Base-by-base conservation (phyloP, 2,113 vertebrate species). In the Pachyramphus minor region DNA sequence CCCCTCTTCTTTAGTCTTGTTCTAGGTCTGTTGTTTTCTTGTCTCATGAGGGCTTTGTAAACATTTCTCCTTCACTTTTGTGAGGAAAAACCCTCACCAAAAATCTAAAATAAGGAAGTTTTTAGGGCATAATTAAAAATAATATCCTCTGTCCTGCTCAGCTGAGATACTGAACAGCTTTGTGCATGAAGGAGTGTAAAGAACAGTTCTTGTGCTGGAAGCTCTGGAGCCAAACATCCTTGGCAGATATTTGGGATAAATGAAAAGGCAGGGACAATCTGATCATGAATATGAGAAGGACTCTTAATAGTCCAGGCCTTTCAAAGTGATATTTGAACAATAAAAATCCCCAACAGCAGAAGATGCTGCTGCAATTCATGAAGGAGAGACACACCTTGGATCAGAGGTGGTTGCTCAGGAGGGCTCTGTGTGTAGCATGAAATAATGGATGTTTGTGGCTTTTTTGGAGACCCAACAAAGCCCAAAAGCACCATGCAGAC, bases 291-390 rank as follows among this genome's bases (percentile, higher is more conserved):
- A 45, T 35, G 35, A 59, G 42, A 31, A 60, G 30, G 31, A 30
- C 24, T 10, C 19, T n/a, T 52, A 37, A 15, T 53, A 62, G 24
- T 37, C 9, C 47, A 56, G 37, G 30, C 39, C 47, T 85, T 58
- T 91, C 58, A 20, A 17, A 67, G 59, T 11, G 19, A 16, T 14
- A 3, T 3, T 3, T 31, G 89, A 42, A 9, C 16, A 18, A 31
- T 10, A 6, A 19, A 41, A 56, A 28, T 45, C 15, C 41, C n/a
- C 19, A 45, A 0, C 16, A 0, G 6, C 49, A 45, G 72, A 71
- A 69, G 22, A 23, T n/a, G 7, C 21, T 53, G 68, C 71, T 47
- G 30, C 7, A 2, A n/a, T 39, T 86, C 2, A 0, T 19, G 52
- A 3, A 60, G 39, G 47, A 21, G 59, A 44, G 31, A 28, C 15